phyloP scores from a whole-genome alignment of 2,797 vertebrate genomes.

The Xerus rutilus region DNA sequence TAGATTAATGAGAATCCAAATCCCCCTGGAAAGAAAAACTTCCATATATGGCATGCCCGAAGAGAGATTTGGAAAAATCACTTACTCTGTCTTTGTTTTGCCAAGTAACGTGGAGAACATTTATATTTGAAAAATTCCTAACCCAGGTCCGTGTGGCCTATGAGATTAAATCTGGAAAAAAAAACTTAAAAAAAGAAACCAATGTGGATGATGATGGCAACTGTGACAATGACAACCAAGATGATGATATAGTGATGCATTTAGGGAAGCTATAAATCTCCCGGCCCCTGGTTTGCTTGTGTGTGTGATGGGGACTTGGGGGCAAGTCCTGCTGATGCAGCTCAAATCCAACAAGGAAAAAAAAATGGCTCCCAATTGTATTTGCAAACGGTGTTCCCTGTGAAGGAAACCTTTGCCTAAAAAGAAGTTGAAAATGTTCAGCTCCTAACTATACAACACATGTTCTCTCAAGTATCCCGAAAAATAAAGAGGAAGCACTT shows the following conservation, averaged over 20 bases:
- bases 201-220: neutral
- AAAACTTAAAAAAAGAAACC: neutral
- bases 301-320: neutral
- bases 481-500: neutral
- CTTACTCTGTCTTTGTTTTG: constrained; percentile 83
- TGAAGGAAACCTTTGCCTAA: neutral
- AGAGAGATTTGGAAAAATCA: constrained; percentile 83
- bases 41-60: constrained; percentile 87
- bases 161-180: constrained; percentile 82
- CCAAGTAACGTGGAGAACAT: constrained; percentile 84
- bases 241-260: neutral
- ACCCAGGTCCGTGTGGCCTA: constrained; percentile 80
- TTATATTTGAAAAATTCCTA: constrained; percentile 86
- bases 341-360: constrained; percentile 57
- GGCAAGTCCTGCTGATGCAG: constrained; percentile 63
- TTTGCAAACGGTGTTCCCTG: neutral
- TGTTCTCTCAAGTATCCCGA: neutral
- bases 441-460: neutral
- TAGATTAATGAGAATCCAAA: constrained; percentile 88
- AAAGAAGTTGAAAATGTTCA: constrained; percentile 22
- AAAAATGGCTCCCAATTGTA: constrained; percentile 36
- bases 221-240: neutral
- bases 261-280: neutral
- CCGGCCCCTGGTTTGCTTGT: neutral
- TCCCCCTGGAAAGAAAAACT: constrained; percentile 79